Conservation (phyloP, 2,113 vertebrate species). For the Scomber scombrus region DNA sequence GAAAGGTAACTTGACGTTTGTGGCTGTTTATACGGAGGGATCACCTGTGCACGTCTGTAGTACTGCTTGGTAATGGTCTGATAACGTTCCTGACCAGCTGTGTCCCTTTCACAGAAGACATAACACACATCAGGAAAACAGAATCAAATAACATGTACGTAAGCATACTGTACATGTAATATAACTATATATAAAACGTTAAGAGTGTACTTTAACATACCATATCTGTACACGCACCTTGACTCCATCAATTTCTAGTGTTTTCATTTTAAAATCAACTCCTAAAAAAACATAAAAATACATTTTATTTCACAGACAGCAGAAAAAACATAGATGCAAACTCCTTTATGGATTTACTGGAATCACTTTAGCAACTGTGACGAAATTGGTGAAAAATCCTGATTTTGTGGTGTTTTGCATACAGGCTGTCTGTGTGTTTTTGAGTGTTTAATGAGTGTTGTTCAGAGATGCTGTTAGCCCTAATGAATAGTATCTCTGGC, state of each 20-base stretch:
- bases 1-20: neutral
- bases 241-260: slow-evolving; percentile 84
- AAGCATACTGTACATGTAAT: neutral
- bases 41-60: slow-evolving; percentile 96
- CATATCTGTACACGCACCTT: slow-evolving; percentile 88
- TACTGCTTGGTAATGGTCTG: slow-evolving; percentile 99
- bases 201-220: slow-evolving; percentile 66
- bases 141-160: neutral
- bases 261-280: slow-evolving; percentile 90
- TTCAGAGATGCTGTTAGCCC: slow-evolving; percentile 12
- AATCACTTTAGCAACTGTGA: neutral
- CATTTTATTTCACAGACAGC: neutral
- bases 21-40: neutral
- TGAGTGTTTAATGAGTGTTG: slow-evolving; percentile 11
- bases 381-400: neutral
- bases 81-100: slow-evolving; percentile 96
- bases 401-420: neutral
- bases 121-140: slow-evolving; percentile 22
- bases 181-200: neutral
- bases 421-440: neutral
- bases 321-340: neutral
- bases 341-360: neutral
- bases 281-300: slow-evolving; percentile 61
- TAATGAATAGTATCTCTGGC: slow-evolving; percentile 5
- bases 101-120: slow-evolving; percentile 88